phyloP scores from a whole-genome alignment of 2,888 invertebrate species.

The Callyntrura guangdongensis region DNA sequence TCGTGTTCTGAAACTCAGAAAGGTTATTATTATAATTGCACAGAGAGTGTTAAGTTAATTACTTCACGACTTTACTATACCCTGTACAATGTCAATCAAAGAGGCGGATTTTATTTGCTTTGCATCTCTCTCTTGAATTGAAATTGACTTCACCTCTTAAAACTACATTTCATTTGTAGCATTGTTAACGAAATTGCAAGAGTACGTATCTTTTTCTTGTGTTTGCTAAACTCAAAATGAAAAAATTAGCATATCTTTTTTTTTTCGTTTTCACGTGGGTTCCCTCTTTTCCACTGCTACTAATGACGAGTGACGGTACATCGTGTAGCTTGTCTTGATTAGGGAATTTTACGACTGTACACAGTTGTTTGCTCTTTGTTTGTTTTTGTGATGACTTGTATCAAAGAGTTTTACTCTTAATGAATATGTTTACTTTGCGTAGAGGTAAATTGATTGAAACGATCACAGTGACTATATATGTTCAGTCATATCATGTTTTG shows the following conservation, averaged over 20 bases:
- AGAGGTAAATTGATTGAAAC: no score
- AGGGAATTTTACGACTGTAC: slow-evolving; percentile 11
- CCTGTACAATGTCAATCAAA: slow-evolving; percentile 59
- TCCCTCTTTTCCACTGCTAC: background rate
- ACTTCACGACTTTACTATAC: slow-evolving; percentile 54
- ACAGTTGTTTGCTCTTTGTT: background rate
- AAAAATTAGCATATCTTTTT: no score
- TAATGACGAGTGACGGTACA: slow-evolving; percentile 38
- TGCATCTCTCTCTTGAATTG: no score
- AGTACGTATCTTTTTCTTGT: slow-evolving; percentile 3
- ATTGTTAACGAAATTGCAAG: no score
- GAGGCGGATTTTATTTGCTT: slow-evolving; percentile 49
- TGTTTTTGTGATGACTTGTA: slow-evolving; percentile 26
- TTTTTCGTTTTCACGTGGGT: background rate
- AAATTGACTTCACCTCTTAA: no score
- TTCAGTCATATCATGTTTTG: no score
- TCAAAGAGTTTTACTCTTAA: no score
- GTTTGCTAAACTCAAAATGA: background rate
- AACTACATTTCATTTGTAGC: slow-evolving; percentile 19
- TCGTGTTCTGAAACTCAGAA: slow-evolving; percentile 26
- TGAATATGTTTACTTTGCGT: no score
- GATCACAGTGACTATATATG: no score
- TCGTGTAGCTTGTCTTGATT: slow-evolving; percentile 14
- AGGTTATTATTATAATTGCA: slow-evolving; percentile 49
- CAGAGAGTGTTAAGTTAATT: slow-evolving; percentile 62